These are phyloP conservation scores for Mamestra configurata DNA, from an alignment of 1,140 invertebrate species.

Conservation along the genomic window DNA sequence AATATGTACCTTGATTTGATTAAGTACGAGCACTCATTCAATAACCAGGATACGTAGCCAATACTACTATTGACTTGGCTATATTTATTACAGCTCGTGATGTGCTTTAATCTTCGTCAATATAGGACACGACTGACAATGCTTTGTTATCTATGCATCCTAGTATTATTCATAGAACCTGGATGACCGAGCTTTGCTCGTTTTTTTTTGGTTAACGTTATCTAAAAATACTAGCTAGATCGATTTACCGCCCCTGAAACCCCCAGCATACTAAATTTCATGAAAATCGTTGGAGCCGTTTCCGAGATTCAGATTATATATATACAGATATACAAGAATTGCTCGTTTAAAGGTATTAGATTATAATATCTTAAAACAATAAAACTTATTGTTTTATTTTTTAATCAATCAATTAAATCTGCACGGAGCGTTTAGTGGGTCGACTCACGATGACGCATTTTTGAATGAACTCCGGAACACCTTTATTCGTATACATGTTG, in stretches of 20 bases:
- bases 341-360: no score
- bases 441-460: not conserved
- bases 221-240: no score
- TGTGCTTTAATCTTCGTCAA: not conserved
- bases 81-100: not conserved
- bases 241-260: no score
- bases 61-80: not conserved
- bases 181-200: no score
- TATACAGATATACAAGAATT: no score
- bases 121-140: not conserved
- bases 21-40: slow-evolving; percentile 31
- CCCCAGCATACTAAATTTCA: no score
- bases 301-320: no score
- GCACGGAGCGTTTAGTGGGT: not conserved
- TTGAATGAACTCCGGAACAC: slow-evolving; percentile 12
- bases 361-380: not conserved
- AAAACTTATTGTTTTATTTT: not conserved
- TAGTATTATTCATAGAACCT: not conserved
- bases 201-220: no score
- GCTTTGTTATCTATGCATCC: not conserved
- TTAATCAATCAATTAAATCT: not conserved
- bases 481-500: not conserved
- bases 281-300: no score
- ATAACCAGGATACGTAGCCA: not conserved
- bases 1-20: slow-evolving; percentile 42